These are phyloP conservation scores for Anas georgica DNA, from an alignment of 2,797 vertebrate species.

Conservation along the genomic window DNA sequence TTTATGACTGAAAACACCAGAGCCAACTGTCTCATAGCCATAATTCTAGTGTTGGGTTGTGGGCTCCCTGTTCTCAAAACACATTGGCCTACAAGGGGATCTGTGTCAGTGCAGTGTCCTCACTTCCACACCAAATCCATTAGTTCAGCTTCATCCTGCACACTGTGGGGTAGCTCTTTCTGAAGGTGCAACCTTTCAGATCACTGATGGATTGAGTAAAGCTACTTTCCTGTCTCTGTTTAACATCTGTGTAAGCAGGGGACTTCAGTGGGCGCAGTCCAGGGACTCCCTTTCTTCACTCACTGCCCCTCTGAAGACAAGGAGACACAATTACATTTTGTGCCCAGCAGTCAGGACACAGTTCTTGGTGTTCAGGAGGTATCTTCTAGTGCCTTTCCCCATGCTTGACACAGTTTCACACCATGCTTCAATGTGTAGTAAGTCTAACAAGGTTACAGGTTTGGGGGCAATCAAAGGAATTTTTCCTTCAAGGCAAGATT, in stretches of 20 bases:
- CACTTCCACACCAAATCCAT: not conserved
- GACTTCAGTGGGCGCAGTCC: not conserved
- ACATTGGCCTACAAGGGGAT: no score
- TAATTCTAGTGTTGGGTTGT: not conserved
- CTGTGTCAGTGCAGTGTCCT: not conserved
- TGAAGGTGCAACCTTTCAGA: not conserved
- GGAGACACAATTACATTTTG: not conserved
- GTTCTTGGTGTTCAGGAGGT: not conserved
- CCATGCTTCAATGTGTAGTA: not conserved
- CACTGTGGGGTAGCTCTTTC: not conserved
- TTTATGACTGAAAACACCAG: not conserved
- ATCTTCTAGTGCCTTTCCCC: not conserved
- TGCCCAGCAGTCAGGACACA: not conserved
- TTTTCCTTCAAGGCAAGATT: not conserved
- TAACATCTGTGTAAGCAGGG: not conserved
- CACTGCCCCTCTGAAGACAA: not conserved
- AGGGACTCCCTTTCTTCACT: not conserved
- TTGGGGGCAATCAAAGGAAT: not conserved
- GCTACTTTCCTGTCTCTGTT: not conserved
- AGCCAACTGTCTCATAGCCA: not conserved
- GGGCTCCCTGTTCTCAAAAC: not conserved
- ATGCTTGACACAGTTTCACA: not conserved
- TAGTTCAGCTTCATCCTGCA: not conserved
- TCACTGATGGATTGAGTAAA: not conserved
- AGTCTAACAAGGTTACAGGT: not conserved